phyloP scores from a whole-genome alignment of 2,888 invertebrate species.

The Drosophila picticornis region DNA sequence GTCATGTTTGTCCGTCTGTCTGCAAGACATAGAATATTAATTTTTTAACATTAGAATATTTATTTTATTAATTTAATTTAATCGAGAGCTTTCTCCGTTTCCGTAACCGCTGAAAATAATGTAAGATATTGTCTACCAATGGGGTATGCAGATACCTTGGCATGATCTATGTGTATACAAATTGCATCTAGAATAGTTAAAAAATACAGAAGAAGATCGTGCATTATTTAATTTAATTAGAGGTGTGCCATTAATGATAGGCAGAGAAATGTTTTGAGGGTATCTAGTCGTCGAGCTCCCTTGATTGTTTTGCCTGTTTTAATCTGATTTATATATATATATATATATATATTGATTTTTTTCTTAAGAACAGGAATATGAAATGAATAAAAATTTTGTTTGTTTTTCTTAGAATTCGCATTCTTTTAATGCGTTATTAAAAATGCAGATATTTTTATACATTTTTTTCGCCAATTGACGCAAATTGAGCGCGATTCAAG shows the following conservation, averaged over 20 bases:
- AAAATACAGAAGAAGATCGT: neutral
- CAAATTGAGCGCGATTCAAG: conserved; percentile 47
- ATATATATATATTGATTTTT: conserved; percentile 1
- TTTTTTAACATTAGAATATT: neutral
- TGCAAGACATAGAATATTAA: neutral
- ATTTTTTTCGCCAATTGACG: conserved; percentile 61
- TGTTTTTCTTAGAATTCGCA: conserved; percentile 62
- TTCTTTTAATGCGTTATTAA: conserved; percentile 54
- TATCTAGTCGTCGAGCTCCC: neutral
- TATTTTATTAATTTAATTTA: neutral
- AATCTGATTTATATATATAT: neutral
- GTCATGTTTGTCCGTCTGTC: neutral
- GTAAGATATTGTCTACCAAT: neutral
- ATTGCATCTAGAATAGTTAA: neutral
- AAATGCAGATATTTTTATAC: conserved; percentile 46
- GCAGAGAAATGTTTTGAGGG: neutral
- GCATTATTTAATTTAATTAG: neutral
- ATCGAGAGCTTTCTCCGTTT: neutral
- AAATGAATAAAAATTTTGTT: conserved; percentile 45
- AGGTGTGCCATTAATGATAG: neutral
- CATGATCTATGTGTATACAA: neutral
- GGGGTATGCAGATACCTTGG: neutral
- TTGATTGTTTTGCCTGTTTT: conserved; percentile 23
- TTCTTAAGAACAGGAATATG: conserved; percentile 51
- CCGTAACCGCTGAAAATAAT: neutral